phyloP scores from a whole-genome alignment of 2,888 invertebrate genomes.

The Smittia aterrima region DNA sequence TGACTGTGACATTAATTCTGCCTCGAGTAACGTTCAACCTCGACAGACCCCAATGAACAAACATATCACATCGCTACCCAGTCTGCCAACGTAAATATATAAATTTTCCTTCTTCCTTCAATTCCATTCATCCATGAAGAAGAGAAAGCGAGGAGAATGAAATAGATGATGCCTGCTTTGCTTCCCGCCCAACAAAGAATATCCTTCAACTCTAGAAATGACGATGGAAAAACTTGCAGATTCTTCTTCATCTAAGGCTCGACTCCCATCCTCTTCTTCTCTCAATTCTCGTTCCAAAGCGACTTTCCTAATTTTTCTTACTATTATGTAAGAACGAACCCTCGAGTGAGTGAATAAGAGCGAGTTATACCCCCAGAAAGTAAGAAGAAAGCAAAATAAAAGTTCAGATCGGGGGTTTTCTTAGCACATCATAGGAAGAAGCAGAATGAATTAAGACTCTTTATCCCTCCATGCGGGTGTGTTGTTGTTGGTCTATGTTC shows the following conservation, averaged over 20 bases:
- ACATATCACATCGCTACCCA: not conserved
- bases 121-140: not conserved
- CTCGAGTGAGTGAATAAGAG: not conserved
- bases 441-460: not conserved
- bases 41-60: not conserved
- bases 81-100: not conserved
- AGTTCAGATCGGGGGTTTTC: not conserved
- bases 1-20: too few species aligned
- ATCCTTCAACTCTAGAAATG: not conserved
- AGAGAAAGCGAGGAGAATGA: not conserved
- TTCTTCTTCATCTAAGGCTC: conserved; percentile 20
- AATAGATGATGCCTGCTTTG: not conserved
- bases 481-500: not conserved
- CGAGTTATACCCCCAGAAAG: not conserved
- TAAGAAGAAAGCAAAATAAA: not conserved
- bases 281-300: not conserved
- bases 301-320: not conserved
- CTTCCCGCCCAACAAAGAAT: not conserved
- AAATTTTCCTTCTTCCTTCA: not conserved
- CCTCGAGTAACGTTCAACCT: not conserved
- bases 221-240: conserved; percentile 27
- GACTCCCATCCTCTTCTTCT: not conserved
- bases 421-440: not conserved
- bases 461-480: not conserved
- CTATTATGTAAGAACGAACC: not conserved